Evolutionary conservation across 2,797 vertebrate species (phyloP).

Genomic region (Pelobates cultripes): DNA sequence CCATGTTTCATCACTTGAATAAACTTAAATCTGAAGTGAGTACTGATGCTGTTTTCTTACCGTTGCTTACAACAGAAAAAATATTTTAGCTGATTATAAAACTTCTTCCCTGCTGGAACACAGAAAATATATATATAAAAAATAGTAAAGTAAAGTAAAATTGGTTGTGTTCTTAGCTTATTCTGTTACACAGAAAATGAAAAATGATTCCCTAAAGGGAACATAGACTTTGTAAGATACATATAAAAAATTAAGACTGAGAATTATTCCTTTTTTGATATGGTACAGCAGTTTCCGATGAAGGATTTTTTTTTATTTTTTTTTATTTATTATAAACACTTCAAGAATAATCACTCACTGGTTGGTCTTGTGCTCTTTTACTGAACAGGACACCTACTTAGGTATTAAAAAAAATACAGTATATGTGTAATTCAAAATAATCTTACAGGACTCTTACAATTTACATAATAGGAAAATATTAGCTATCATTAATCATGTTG

Average conservation of each 20-base stretch:
- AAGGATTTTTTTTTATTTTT: background rate
- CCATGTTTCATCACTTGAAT: too few relatives aligned
- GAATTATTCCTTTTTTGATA: background rate
- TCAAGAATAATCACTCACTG: constrained; percentile 1
- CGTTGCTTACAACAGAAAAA: too few relatives aligned
- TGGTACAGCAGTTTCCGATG: background rate
- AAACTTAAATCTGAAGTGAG: too few relatives aligned
- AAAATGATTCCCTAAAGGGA: background rate
- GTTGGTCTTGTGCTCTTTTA: background rate
- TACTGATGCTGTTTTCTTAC: too few relatives aligned
- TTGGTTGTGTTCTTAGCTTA: background rate
- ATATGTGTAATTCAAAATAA: constrained; percentile 36
- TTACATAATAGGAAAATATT: constrained; percentile 39
- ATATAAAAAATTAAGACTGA: background rate
- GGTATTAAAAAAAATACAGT: constrained; percentile 9
- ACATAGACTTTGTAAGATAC: background rate
- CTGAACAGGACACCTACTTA: constrained; percentile 37
- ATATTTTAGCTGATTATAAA: too few relatives aligned
- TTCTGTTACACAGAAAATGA: background rate
- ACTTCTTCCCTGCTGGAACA: too few relatives aligned
- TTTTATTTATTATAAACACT: background rate
- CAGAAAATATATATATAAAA: background rate
- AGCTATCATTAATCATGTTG: constrained; percentile 32
- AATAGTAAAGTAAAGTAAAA: too few relatives aligned
- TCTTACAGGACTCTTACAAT: constrained; percentile 14